Percentiles rank a stretch among this genome's conserved stretches.
Conservation (phyloP, 2,113 vertebrate species). For the Caranx melampygus region DNA sequence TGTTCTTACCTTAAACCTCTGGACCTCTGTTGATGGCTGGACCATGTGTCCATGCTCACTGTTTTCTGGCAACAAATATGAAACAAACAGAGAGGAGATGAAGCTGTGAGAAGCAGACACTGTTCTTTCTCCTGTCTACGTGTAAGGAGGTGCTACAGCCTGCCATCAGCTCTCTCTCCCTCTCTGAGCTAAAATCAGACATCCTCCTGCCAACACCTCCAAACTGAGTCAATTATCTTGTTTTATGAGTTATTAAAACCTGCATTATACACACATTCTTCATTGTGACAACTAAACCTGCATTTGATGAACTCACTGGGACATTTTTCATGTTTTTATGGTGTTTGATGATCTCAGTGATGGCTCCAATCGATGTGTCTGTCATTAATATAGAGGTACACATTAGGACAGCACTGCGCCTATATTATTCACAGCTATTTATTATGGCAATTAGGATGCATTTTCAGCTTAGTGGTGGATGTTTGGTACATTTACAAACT, state of each 20-base stretch:
- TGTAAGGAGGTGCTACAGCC: neutral
- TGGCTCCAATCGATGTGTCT: constrained; percentile 33
- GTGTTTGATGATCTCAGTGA: constrained; percentile 52
- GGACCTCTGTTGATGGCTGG: too few species aligned
- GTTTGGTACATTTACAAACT: constrained; percentile 53
- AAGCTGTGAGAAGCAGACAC: neutral
- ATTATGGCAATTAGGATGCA: constrained; percentile 56
- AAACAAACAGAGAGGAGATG: neutral
- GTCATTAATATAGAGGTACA: constrained; percentile 24
- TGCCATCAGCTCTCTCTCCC: neutral
- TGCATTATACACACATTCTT: constrained; percentile 29
- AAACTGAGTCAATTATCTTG: constrained; percentile 44
- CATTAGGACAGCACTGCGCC: constrained; percentile 38
- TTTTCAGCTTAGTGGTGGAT: constrained; percentile 52
- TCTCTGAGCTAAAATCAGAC: constrained; percentile 25
- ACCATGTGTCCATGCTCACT: too few species aligned
- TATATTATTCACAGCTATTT: constrained; percentile 47
- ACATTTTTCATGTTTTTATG: constrained; percentile 44
- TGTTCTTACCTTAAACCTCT: too few species aligned
- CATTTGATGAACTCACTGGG: constrained; percentile 44
- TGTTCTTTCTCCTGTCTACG: neutral
- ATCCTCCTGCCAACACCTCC: constrained; percentile 38
- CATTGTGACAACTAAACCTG: constrained; percentile 35
- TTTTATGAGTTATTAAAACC: constrained; percentile 59
- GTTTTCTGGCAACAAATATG: neutral